Conservation (phyloP, 1,140 invertebrate genomes). For the Dendrolimus punctatus region DNA sequence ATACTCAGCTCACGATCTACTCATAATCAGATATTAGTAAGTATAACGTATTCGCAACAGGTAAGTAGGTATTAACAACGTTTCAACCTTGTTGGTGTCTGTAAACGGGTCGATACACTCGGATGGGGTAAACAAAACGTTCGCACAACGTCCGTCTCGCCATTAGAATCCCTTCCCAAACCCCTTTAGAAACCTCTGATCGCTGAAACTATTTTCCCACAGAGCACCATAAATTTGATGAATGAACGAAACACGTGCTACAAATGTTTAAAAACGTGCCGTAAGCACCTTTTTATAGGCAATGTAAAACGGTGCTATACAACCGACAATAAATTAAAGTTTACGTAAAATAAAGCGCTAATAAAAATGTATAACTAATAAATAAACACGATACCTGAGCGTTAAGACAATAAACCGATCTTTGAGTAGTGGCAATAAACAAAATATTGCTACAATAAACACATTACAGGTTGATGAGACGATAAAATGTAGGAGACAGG, state of each 20-base stretch:
- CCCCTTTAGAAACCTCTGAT: conserved; percentile 12
- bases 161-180: conserved; percentile 12
- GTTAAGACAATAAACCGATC: conserved; percentile 67
- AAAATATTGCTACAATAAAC: conserved; percentile 70
- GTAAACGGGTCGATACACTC: conserved; percentile 13
- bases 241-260: conserved; percentile 70
- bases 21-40: no score
- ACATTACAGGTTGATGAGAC: conserved; percentile 62
- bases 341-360: conserved; percentile 70
- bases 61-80: neutral
- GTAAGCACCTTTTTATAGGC: conserved; percentile 68
- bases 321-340: conserved; percentile 69
- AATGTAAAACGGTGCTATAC: conserved; percentile 67
- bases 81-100: no score
- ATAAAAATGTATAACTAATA: conserved; percentile 73
- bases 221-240: conserved; percentile 68
- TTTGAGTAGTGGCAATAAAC: conserved; percentile 64
- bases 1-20: no score
- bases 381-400: conserved; percentile 70
- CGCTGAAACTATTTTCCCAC: conserved; percentile 56
- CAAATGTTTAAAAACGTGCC: conserved; percentile 66
- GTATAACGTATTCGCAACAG: neutral
- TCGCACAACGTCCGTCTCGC: conserved; percentile 10
- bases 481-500: conserved; percentile 32
- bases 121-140: conserved; percentile 15